A percentile compares a stretch with the other conserved stretches of the same genome.
Conservation (phyloP, 53 echinoderm and acorn worm species). For the Holothuria leucospilota region DNA sequence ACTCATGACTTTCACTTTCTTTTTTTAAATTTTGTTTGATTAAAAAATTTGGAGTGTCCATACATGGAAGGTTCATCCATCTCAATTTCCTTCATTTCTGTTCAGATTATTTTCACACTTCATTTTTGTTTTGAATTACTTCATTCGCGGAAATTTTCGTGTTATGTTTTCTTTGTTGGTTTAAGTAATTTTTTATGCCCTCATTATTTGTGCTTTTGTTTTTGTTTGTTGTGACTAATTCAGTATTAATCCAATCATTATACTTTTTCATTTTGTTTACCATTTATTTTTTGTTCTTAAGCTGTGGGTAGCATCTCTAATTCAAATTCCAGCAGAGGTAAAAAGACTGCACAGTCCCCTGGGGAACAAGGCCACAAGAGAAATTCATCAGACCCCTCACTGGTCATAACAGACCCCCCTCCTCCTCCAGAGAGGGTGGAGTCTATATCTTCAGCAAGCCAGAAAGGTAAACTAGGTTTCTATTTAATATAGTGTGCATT, state of each 20-base stretch:
- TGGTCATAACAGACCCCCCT: slow-evolving; percentile 74
- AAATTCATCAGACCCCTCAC: slow-evolving; percentile 86
- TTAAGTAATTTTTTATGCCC: background rate
- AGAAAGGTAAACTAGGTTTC: slow-evolving; percentile 59
- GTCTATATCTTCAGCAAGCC: slow-evolving; percentile 63
- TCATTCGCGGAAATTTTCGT: background rate
- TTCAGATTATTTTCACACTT: too few relatives aligned
- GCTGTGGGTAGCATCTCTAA: slow-evolving; percentile 10
- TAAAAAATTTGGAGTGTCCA: too few relatives aligned
- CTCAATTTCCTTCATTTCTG: too few relatives aligned
- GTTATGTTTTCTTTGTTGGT: background rate
- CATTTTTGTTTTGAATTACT: too few relatives aligned
- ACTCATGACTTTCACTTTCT: too few relatives aligned
- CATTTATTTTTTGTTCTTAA: slow-evolving; percentile 21
- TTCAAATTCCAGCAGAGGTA: slow-evolving; percentile 25
- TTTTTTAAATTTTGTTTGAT: too few relatives aligned
- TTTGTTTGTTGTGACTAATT: background rate
- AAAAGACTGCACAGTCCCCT: slow-evolving; percentile 31
- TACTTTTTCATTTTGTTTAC: background rate
- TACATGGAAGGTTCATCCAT: too few relatives aligned
- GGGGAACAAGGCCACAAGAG: slow-evolving; percentile 77
- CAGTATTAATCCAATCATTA: background rate
- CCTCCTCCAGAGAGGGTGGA: slow-evolving; percentile 86
- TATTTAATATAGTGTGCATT: slow-evolving; percentile 12
- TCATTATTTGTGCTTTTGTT: background rate